Percentiles rank a stretch among this genome's conserved stretches.
Conservation (phyloP, 2,113 vertebrate species). For the Butorides virescens region DNA sequence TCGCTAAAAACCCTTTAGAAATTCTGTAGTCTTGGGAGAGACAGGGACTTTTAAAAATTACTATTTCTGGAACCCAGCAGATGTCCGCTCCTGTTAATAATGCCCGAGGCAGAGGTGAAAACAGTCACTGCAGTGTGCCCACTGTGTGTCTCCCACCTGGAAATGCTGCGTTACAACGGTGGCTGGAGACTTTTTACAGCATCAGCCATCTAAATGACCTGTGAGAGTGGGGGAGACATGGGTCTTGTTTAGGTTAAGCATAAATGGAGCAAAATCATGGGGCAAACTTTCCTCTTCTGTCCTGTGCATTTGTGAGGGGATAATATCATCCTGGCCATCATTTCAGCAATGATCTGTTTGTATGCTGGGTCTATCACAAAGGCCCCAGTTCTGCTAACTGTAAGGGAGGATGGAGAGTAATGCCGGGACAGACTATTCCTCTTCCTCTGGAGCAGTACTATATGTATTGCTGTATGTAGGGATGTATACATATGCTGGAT, state of each 20-base stretch:
- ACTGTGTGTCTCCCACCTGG: neutral
- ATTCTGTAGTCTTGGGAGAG: neutral
- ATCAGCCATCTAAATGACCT: neutral
- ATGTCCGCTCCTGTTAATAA: neutral
- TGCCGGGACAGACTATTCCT: neutral
- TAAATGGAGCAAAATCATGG: neutral
- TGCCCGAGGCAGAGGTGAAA: neutral
- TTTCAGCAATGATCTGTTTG: neutral
- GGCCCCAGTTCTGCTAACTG: neutral
- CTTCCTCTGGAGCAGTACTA: neutral
- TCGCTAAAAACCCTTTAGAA: neutral
- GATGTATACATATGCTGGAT: fast-evolving
- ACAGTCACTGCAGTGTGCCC: neutral
- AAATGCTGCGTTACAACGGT: neutral
- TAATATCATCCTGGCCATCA: neutral
- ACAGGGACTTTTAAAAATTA: neutral
- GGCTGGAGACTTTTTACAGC: neutral
- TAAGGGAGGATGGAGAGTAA: neutral
- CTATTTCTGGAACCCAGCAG: neutral
- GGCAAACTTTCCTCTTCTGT: neutral
- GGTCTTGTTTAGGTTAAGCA: neutral
- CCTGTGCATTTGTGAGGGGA: neutral
- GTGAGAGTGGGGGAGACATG: neutral
- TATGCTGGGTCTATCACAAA: neutral
- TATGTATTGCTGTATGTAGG: fast-evolving